Evolutionary conservation across 2,888 invertebrate genomes (phyloP), one percentile per base, ranked within the genome.

Genomic region (Epistrophe eligans): DNA sequence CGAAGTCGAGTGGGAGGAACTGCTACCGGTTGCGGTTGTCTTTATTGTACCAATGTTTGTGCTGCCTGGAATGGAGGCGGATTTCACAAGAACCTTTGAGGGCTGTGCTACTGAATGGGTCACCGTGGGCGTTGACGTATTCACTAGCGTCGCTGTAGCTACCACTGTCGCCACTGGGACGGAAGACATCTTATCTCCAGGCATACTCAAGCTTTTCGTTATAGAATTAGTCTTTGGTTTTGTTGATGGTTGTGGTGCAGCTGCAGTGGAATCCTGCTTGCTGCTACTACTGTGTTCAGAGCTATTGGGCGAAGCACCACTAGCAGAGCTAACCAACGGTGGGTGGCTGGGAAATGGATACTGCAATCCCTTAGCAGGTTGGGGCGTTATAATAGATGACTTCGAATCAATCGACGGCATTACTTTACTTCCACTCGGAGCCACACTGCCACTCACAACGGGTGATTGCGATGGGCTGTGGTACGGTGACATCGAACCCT

Each of bases 331-430:
- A 55, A 94, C 93, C 89, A 94, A 92, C 88, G 96, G 96, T 90
- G 96, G 96, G 93, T 96, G 96, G 91, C 95, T 95, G 89, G 96
- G 96, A 93, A 96, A 96, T 66, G 96, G 97, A 93, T 96, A 97
- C 92, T 96, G 97, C 89, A 96, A 93, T 89, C 90, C 93, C 91
- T 91, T 94, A 79, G 90, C 93, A 89, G 88, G 90, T 77, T 89
- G 88, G 82, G 89, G 80, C 57, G 91, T 60, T 28, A 79, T 8
- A 72, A 76, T 74, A 67, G 79, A 35, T 72, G 73, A 55, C 45
- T 73, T 84, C 8, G 81, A n/a, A 71, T 79, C 80, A 15, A 52
- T 32, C 32, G 85, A 84, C 7, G 79, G 17, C 38, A 84, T 17
- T 15, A 73, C 2, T 32, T 74, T 83, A 17, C 60, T 74, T 32